Conservation (phyloP, 2,797 vertebrate species). For the Myotis vivesi region DNA sequence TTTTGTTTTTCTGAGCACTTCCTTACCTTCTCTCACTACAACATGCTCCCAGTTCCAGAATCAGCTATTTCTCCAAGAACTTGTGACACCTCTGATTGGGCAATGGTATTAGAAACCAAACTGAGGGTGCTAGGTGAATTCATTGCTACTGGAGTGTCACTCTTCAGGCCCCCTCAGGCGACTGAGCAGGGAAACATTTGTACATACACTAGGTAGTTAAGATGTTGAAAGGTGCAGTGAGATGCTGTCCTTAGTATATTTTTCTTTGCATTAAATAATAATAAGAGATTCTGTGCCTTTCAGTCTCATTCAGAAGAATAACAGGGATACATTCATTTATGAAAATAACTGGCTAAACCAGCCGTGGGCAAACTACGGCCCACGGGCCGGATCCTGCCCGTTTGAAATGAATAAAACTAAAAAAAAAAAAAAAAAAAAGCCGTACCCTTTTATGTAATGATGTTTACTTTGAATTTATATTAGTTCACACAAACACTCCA, state of each 20-base stretch:
- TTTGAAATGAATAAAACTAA: too few relatives aligned
- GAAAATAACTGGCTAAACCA: not conserved
- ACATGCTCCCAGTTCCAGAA: not conserved
- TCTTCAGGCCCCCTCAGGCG: not conserved
- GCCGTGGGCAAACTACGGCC: too few relatives aligned
- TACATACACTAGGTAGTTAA: not conserved
- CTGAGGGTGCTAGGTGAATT: not conserved
- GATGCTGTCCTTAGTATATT: not conserved
- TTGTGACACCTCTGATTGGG: not conserved
- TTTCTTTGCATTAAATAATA: slow-evolving; percentile 23
- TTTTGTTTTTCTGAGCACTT: not conserved
- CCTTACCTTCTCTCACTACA: not conserved
- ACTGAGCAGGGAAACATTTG: not conserved
- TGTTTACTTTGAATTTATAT: too few relatives aligned
- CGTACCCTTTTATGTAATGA: too few relatives aligned
- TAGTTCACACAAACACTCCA: too few relatives aligned
- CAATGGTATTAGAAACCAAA: not conserved
- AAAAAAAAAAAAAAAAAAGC: too few relatives aligned
- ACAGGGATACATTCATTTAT: not conserved
- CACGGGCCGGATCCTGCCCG: too few relatives aligned
- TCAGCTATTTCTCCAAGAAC: not conserved
- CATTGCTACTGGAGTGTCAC: not conserved
- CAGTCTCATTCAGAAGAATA: not conserved
- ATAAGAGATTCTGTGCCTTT: not conserved
- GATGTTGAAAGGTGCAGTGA: not conserved